Evolutionary conservation across 2,797 vertebrate species (phyloP).

Genomic region (Ara ararauna): DNA sequence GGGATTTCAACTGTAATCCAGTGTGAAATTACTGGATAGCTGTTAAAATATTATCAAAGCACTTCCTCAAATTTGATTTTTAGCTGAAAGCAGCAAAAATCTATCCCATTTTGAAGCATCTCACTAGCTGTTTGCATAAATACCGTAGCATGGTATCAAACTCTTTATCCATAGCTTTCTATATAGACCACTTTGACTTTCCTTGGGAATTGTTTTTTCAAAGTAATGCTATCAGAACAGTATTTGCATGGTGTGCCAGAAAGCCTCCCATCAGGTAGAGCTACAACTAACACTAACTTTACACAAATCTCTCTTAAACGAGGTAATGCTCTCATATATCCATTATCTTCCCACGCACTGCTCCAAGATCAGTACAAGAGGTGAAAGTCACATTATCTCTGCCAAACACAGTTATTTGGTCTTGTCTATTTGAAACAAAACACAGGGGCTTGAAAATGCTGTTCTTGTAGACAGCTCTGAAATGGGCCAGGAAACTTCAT

Average conservation of each 20-base stretch:
- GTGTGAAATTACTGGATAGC: conserved; percentile 13
- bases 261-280: not conserved
- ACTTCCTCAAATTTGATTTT: not conserved
- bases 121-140: conserved; percentile 30
- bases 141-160: not conserved
- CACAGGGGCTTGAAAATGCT: not conserved
- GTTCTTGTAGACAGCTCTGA: not conserved
- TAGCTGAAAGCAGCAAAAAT: not conserved
- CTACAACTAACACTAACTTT: not conserved
- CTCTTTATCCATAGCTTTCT: not conserved
- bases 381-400: not conserved
- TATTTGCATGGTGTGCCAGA: not conserved
- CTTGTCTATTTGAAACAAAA: not conserved
- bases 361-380: not conserved
- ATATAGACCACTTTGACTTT: not conserved
- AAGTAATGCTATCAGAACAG: not conserved
- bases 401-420: not conserved
- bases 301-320: not conserved
- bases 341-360: not conserved
- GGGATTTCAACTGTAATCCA: conserved; percentile 44
- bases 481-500: not conserved
- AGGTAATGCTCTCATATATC: not conserved
- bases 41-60: not conserved
- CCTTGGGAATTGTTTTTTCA: not conserved
- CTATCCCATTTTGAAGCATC: not conserved